phyloP scores from a whole-genome alignment of 2,113 vertebrate species.

The Cryptotis parvus region DNA sequence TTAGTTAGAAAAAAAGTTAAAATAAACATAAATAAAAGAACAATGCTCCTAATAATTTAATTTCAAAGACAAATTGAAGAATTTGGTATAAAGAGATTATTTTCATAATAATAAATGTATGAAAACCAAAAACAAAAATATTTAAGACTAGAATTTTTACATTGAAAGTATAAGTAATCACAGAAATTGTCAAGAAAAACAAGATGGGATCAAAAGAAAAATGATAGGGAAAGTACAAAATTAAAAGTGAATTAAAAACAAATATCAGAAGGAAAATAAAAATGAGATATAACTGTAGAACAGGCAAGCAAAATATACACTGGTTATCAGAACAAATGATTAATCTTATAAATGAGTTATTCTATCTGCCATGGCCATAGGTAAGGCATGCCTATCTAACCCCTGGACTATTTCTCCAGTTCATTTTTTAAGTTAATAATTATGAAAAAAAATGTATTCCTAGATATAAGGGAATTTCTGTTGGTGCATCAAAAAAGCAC shows the following conservation, averaged over 20 bases:
- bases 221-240: neutral
- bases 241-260: neutral
- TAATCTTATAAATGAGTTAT: neutral
- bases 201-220: neutral
- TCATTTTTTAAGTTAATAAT: slow-evolving; percentile 11
- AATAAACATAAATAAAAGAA: neutral
- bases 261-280: slow-evolving; percentile 9
- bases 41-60: neutral
- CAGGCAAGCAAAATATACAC: neutral
- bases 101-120: neutral
- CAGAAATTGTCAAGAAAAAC: neutral
- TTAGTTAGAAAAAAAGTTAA: neutral
- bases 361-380: neutral
- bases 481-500: neutral
- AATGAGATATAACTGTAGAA: neutral
- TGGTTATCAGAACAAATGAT: neutral
- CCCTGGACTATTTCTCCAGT: too few relatives aligned
- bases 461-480: neutral
- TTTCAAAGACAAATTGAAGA: neutral
- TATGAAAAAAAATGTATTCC: neutral
- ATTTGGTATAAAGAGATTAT: slow-evolving; percentile 21
- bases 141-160: too few relatives aligned
- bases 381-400: too few relatives aligned
- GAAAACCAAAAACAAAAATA: too few relatives aligned
- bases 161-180: neutral